A percentile compares a stretch with the other conserved stretches of the same genome.
Conservation (phyloP, 2,888 invertebrate genomes). For the Vanessa cardui region DNA sequence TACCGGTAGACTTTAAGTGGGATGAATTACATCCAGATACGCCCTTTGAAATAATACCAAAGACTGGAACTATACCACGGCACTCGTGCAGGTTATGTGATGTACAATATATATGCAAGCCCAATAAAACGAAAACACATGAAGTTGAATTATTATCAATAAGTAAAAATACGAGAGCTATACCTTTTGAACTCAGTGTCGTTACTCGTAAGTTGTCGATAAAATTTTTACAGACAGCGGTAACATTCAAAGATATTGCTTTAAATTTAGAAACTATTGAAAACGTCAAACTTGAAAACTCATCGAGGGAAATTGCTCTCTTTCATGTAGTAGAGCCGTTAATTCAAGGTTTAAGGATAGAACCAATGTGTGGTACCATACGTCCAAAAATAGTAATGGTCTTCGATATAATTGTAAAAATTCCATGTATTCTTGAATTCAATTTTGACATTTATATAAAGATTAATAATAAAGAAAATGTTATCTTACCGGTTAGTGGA, state of each 20-base stretch:
- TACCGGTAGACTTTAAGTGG: constrained; percentile 63
- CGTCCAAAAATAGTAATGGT: constrained; percentile 75
- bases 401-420: constrained; percentile 71
- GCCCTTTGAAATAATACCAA: constrained; percentile 70
- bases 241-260: constrained; percentile 69
- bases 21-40: constrained; percentile 56
- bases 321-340: constrained; percentile 78
- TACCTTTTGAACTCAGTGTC: constrained; percentile 64
- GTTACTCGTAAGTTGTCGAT: constrained; percentile 69
- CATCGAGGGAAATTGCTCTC: constrained; percentile 76
- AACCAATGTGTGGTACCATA: constrained; percentile 78
- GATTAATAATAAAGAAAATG: constrained; percentile 74
- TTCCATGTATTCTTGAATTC: constrained; percentile 70
- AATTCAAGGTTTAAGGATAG: constrained; percentile 72
- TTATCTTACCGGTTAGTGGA: constrained; percentile 70
- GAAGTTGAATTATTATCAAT: constrained; percentile 62
- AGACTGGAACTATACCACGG: constrained; percentile 57
- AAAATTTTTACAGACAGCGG: constrained; percentile 64
- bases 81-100: constrained; percentile 67
- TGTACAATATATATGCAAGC: constrained; percentile 59
- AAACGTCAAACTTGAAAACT: constrained; percentile 78
- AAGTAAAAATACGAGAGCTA: constrained; percentile 45
- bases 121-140: constrained; percentile 67
- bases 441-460: constrained; percentile 64
- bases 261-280: constrained; percentile 67